Percentiles rank a stretch among this genome's conserved stretches.
Conservation (phyloP, 2,888 invertebrate species). For the Lasiommata megera region DNA sequence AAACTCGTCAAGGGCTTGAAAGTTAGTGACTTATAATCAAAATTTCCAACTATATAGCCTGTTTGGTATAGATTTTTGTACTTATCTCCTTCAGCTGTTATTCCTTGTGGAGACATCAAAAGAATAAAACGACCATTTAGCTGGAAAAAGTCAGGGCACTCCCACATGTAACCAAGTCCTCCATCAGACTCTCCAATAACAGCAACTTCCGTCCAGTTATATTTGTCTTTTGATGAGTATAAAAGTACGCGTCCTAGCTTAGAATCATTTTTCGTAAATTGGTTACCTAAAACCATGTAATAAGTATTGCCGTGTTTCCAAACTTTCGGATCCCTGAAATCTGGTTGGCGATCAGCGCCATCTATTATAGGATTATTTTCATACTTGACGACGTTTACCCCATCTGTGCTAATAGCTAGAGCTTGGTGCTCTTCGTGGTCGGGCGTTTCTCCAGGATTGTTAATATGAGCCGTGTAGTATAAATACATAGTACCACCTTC, state of each 20-base stretch:
- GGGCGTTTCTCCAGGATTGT: slow-evolving; percentile 44
- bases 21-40: slow-evolving; percentile 49
- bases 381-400: slow-evolving; percentile 55
- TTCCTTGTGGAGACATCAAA: slow-evolving; percentile 69
- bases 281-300: slow-evolving; percentile 69
- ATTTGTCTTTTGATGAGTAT: slow-evolving; percentile 56
- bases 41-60: slow-evolving; percentile 69
- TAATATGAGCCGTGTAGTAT: slow-evolving; percentile 65
- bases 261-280: slow-evolving; percentile 35
- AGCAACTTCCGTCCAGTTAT: slow-evolving; percentile 51
- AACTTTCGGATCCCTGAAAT: slow-evolving; percentile 75
- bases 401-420: slow-evolving; percentile 58
- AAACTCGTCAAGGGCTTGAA: slow-evolving; percentile 53
- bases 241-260: slow-evolving; percentile 53
- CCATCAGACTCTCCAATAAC: slow-evolving; percentile 56
- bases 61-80: slow-evolving; percentile 61
- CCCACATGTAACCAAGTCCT: slow-evolving; percentile 68
- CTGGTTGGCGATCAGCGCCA: slow-evolving; percentile 51
- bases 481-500: slow-evolving; percentile 56
- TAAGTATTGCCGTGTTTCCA: slow-evolving; percentile 59
- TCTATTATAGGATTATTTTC: slow-evolving; percentile 56
- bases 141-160: slow-evolving; percentile 76
- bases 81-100: slow-evolving; percentile 53
- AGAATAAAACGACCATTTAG: slow-evolving; percentile 57
- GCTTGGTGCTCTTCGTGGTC: slow-evolving; percentile 56